phyloP scores from a whole-genome alignment of 2,797 vertebrate genomes.

The Labeo calbasu region DNA sequence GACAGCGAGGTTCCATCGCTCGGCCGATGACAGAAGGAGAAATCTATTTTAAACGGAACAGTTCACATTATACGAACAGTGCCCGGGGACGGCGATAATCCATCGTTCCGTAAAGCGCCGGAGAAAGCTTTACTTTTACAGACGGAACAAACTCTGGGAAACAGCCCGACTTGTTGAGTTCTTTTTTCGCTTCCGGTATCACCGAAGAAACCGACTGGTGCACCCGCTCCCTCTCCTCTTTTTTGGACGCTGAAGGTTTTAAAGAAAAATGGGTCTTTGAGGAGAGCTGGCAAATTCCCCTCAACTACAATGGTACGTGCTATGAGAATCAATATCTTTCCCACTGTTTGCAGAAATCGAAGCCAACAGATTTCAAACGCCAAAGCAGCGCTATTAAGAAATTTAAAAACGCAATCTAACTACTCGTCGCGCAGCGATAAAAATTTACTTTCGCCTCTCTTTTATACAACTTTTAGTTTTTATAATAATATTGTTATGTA shows the following conservation, averaged over 20 bases:
- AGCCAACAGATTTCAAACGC: constrained; percentile 26
- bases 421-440: neutral
- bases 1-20: constrained; percentile 22
- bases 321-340: constrained; percentile 79
- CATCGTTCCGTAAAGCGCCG: neutral
- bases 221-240: constrained; percentile 74
- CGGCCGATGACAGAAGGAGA: constrained; percentile 37
- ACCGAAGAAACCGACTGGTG: constrained; percentile 76
- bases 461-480: neutral
- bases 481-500: neutral
- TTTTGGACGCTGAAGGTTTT: constrained; percentile 82
- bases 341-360: constrained; percentile 46
- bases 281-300: constrained; percentile 81
- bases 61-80: constrained; percentile 17
- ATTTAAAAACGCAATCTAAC: neutral
- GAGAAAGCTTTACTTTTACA: constrained; percentile 57
- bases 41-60: constrained; percentile 12
- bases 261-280: constrained; percentile 86
- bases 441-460: neutral
- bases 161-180: constrained; percentile 77
- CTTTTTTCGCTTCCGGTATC: constrained; percentile 82
- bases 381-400: neutral
- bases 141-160: constrained; percentile 74
- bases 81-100: constrained; percentile 15
- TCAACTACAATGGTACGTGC: constrained; percentile 87